Evolutionary conservation across 2,113 vertebrate genomes (phyloP), one percentile per base, ranked within the genome.

Genomic region (Tursiops truncatus): DNA sequence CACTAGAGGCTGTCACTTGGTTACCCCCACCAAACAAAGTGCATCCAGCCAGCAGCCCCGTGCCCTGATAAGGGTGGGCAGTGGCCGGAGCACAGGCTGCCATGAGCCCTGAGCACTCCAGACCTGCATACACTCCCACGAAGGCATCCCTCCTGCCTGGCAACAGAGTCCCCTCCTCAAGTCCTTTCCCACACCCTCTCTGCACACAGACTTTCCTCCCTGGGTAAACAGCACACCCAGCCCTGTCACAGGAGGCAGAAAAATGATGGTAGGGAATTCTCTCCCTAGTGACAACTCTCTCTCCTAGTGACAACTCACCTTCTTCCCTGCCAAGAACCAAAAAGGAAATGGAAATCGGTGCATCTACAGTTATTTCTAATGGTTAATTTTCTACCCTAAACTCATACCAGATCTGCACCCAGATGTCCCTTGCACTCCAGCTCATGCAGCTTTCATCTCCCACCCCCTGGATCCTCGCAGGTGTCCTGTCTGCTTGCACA

Each of bases 401-500:
- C 31, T 33, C 36, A 81, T 18, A 56, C 31, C 25, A 36, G 10
- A 36, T 71, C 18, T n/a, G 76, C 76, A 67, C 10, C 38, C 73
- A 38, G 44, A 50, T 33, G 17, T 21, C 12, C 53, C 15, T 17
- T 14, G 3, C 10, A 44, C 21, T 70, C 86, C 11, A 21, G 36
- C 25, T 36, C 10, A 9, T 2, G 31, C 12, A 85, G 44, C 73
- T 21, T 41, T 31, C 10, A 33, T 18, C 65, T 60, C 36, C 12
- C 58, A 36, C 7, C 1, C 0, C 21, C 8, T n/a, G 58, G 38
- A 36, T 11, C 17, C 8, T 7, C 2, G 5, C 3, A 0, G 1
- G 13, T 5, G 15, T 50, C 67, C 73, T 7, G 3, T 41, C 50
- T 28, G 20, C 38, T 25, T 10, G 6, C 15, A 38, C 2, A 15